Conservation (phyloP, 2,113 vertebrate genomes). For the Myotis davidii region DNA sequence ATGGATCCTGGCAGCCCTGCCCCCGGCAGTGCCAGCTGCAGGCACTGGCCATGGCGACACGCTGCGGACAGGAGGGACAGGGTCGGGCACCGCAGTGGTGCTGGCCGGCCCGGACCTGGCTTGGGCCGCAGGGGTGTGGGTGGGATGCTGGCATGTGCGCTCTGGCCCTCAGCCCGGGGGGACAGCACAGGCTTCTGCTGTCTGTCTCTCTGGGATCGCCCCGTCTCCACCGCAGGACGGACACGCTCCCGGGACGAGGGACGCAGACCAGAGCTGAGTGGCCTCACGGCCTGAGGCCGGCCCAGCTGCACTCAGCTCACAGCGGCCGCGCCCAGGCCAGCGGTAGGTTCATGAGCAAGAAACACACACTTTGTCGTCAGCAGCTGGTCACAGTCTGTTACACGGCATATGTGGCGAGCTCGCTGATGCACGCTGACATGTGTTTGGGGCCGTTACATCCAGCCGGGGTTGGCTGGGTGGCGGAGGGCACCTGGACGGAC, state of each 20-base stretch:
- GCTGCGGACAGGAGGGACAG: fast-evolving
- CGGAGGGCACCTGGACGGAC: too few relatives aligned
- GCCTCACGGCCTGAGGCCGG: neutral
- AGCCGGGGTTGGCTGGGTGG: fast-evolving
- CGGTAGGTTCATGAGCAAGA: fast-evolving
- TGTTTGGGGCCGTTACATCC: neutral
- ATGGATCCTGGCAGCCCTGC: neutral
- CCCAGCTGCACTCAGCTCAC: fast-evolving
- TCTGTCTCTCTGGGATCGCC: neutral
- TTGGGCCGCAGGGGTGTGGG: fast-evolving
- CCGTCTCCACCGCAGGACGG: fast-evolving
- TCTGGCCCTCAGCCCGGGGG: too few relatives aligned
- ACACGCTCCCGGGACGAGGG: fast-evolving
- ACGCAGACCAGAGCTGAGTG: fast-evolving
- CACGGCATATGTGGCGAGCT: fast-evolving
- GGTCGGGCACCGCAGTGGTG: fast-evolving
- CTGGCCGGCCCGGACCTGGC: neutral
- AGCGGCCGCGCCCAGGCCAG: neutral
- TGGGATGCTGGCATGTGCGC: fast-evolving
- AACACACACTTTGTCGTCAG: fast-evolving
- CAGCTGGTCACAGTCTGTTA: fast-evolving
- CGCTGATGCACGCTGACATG: fast-evolving
- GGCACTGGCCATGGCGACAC: fast-evolving
- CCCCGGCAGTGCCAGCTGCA: fast-evolving
- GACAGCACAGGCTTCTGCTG: fast-evolving